Evolutionary conservation across 1,140 invertebrate species (phyloP), one percentile per base, ranked within the genome.

Genomic region (Pseudomyrmex concolor): DNA sequence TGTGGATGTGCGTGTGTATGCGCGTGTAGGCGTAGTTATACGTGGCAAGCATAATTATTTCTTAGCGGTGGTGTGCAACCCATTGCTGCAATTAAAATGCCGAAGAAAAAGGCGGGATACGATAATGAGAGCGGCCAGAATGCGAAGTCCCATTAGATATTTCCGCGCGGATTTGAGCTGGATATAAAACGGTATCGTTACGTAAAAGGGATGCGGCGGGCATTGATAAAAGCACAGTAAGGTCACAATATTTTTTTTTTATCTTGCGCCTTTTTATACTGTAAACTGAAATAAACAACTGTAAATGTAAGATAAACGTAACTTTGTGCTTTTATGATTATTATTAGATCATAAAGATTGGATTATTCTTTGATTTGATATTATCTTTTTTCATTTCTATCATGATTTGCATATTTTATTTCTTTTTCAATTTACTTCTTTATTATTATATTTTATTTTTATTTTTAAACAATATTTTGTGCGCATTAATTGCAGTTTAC

Each of bases 51-150:
- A 89, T 89, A 89, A 89, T 89, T 89, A 89, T 89, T 89, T 89
- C 88, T 89, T 89, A 89, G 81, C 81, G 72, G 88, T 59, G 72
- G 77, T 76, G 80, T 76, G 60, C 72, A 34, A 81, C 63, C 67
- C 84, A 89, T 82, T 87, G 87, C 87, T 89, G 88, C 87, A 89
- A 89, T 89, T 89, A 89, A 89, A 89, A 89, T 74, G 84, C 84
- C 77, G 86, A 88, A 88, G 87, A 86, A 86, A 89, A 76, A 89
- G 60, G 64, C 77, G 71, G 62, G 57, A 82, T 81, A 60, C 87
- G 67, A 59, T 89, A 89, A 89, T 89, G 88, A 89, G 87, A 66
- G 22, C 86, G 83, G 55, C 68, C 25, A 43, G 72, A 59, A 68
- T 34, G 71, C 77, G 59, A 57, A 84, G 68, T 78, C 86, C 77